phyloP scores from a whole-genome alignment of 2,888 invertebrate genomes.

The Tillus elongatus region DNA sequence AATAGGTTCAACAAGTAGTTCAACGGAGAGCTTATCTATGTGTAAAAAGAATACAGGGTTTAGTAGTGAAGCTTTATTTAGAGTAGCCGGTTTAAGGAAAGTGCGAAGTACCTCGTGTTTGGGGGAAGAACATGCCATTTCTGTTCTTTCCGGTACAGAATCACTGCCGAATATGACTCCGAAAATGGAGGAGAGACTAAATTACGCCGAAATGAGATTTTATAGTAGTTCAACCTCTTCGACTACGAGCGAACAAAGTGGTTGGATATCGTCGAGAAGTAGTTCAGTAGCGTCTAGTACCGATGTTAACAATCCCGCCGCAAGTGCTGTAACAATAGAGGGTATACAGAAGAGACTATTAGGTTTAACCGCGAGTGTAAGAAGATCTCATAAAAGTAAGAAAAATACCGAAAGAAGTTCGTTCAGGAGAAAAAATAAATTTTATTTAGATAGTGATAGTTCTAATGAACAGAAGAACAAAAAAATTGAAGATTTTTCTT shows the following conservation, averaged over 20 bases:
- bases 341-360: too few relatives aligned
- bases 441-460: too few relatives aligned
- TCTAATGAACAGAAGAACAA: too few relatives aligned
- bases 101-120: constrained; percentile 51
- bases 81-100: constrained; percentile 40
- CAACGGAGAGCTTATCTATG: constrained; percentile 29
- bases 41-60: constrained; percentile 22
- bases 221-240: constrained; percentile 47
- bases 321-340: too few relatives aligned
- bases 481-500: too few relatives aligned
- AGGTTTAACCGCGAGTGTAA: too few relatives aligned
- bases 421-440: too few relatives aligned
- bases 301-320: too few relatives aligned
- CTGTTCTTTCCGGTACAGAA: constrained; percentile 44
- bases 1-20: constrained; percentile 29
- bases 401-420: too few relatives aligned
- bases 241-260: constrained; percentile 70
- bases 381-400: too few relatives aligned
- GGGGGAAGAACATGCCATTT: constrained; percentile 44
- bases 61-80: constrained; percentile 19
- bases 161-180: constrained; percentile 64
- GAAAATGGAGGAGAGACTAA: constrained; percentile 24
- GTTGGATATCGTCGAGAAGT: constrained; percentile 75
- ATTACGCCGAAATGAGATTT: constrained; percentile 25
- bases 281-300: constrained; percentile 51